Conservation (phyloP, 2,797 vertebrate species). For the Eupleurogrammus muticus region DNA sequence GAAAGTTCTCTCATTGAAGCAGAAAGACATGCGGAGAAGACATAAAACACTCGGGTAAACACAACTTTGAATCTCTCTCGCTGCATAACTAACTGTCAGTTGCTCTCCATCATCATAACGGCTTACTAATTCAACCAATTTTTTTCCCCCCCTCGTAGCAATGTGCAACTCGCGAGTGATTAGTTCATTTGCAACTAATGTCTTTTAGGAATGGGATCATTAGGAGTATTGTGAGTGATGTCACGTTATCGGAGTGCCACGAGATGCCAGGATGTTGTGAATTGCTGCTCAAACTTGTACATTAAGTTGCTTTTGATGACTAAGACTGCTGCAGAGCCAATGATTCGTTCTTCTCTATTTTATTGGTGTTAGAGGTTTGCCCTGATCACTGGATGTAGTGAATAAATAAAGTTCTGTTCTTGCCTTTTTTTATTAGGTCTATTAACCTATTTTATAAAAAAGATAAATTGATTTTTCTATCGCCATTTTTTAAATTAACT, state of each 20-base stretch:
- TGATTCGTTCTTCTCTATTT: conserved; percentile 56
- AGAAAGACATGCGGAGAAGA: conserved; percentile 69
- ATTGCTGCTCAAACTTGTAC: conserved; percentile 48
- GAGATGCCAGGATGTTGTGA: conserved; percentile 51
- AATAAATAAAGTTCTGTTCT: conserved; percentile 22
- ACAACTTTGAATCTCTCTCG: conserved; percentile 78
- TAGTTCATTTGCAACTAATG: conserved; percentile 77
- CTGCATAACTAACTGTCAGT: conserved; percentile 77
- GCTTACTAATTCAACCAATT: conserved; percentile 74
- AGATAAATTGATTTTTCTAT: conserved; percentile 7
- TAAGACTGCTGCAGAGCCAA: conserved; percentile 41
- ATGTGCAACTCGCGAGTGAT: conserved; percentile 68
- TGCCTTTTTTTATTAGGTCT: conserved; percentile 8
- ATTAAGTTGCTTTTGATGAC: conserved; percentile 59
- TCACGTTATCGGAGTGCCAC: conserved; percentile 48
- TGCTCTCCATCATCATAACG: conserved; percentile 78
- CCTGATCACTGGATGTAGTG: conserved; percentile 5
- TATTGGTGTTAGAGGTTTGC: conserved; percentile 30
- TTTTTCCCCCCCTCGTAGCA: conserved; percentile 36
- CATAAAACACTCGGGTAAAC: conserved; percentile 80
- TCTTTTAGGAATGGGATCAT: conserved; percentile 67
- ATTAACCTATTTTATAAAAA: conserved; percentile 9
- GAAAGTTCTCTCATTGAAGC: conserved; percentile 70
- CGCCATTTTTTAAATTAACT: background rate
- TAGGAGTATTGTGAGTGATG: conserved; percentile 76